Evolutionary conservation across 2,888 invertebrate genomes (phyloP).

Genomic region (Petrophora chlorosata): DNA sequence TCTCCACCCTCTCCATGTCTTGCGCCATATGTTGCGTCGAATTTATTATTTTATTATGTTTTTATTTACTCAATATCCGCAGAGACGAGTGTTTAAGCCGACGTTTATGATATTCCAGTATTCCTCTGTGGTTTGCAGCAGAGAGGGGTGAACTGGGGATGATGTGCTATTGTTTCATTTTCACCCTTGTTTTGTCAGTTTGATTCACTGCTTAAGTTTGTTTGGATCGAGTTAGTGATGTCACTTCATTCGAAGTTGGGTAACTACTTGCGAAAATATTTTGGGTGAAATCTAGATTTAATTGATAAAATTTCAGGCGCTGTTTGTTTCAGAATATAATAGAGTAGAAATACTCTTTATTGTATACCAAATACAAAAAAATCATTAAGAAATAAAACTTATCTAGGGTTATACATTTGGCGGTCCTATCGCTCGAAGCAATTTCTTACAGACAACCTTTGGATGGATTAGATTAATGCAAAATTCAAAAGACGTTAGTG

Average conservation of each 20-base stretch:
- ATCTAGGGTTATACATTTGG: no score
- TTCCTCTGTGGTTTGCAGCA: conserved; percentile 74
- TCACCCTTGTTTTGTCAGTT: conserved; percentile 72
- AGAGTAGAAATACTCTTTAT: no score
- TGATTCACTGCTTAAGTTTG: conserved; percentile 59
- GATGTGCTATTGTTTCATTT: conserved; percentile 76
- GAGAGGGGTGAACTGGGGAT: conserved; percentile 66
- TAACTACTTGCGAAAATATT: conserved; percentile 20
- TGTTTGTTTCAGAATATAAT: conserved; percentile 1
- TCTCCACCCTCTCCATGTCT: conserved; percentile 37
- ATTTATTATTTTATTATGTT: conserved; percentile 82
- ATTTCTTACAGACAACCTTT: no score
- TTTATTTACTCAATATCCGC: conserved; percentile 78
- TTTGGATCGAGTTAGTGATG: conserved; percentile 31
- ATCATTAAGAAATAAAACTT: no score
- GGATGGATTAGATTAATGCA: no score
- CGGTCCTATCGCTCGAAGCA: no score
- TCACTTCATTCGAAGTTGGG: conserved; percentile 28
- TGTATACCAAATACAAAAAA: no score
- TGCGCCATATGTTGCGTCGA: conserved; percentile 75
- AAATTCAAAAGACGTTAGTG: no score
- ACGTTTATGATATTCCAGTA: conserved; percentile 83
- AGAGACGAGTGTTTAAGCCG: conserved; percentile 81
- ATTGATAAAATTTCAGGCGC: conserved; percentile 18
- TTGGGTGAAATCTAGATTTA: conserved; percentile 17